Evolutionary conservation across 2,888 invertebrate species (phyloP).

Genomic region (Trissonchulus latispiculum): DNA sequence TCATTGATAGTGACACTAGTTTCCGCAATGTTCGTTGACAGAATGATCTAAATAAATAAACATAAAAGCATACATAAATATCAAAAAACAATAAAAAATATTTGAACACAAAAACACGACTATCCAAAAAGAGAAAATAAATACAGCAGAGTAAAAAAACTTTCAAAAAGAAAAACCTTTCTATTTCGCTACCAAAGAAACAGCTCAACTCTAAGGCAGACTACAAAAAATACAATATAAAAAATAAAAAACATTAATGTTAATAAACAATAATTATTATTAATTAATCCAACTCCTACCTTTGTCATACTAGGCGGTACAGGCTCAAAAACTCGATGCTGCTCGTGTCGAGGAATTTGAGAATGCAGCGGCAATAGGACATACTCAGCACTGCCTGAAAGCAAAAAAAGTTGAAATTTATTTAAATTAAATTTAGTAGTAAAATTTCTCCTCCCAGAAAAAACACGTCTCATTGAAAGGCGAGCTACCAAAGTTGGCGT

Average conservation of each 20-base stretch:
- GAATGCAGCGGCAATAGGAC: slow-evolving; percentile 87
- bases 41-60: slow-evolving; percentile 60
- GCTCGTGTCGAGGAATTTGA: slow-evolving; percentile 88
- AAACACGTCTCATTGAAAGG: too few relatives aligned
- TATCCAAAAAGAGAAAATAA: background rate
- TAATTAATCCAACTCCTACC: too few relatives aligned
- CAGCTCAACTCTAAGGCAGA: background rate
- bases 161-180: too few relatives aligned
- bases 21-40: slow-evolving; percentile 96
- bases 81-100: background rate
- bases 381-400: slow-evolving; percentile 55
- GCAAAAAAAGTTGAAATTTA: too few relatives aligned
- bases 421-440: too few relatives aligned
- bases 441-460: too few relatives aligned
- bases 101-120: background rate
- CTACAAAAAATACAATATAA: slow-evolving; percentile 1
- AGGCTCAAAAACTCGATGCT: slow-evolving; percentile 75
- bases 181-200: background rate
- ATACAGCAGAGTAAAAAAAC: too few relatives aligned
- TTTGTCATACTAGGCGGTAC: slow-evolving; percentile 74
- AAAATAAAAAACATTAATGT: slow-evolving; percentile 21
- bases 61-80: background rate
- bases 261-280: too few relatives aligned
- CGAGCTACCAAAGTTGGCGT: too few relatives aligned
- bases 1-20: slow-evolving; percentile 97